phyloP scores from a whole-genome alignment of 2,888 invertebrate species.

The Drosophila kokeensis region DNA sequence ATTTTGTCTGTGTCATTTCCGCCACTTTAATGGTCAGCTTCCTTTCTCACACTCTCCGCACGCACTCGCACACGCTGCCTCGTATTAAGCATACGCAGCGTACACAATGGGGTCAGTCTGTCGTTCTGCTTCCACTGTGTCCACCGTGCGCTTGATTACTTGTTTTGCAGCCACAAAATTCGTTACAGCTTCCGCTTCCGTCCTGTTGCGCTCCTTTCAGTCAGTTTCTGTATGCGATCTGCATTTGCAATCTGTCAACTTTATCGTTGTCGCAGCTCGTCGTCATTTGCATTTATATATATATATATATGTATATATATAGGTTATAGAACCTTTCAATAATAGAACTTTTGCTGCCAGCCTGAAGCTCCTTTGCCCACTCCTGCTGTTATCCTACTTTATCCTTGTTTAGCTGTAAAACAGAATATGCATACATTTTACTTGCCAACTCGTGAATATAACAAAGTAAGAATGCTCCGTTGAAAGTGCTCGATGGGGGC shows the following conservation, averaged over 20 bases:
- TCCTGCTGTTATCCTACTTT: background rate
- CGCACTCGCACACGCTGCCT: constrained; percentile 9
- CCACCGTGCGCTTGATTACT: constrained; percentile 55
- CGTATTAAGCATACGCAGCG: constrained; percentile 61
- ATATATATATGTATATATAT: constrained; percentile 2
- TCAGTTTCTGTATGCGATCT: constrained; percentile 56
- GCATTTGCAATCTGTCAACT: constrained; percentile 74
- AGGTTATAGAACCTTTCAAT: constrained; percentile 23
- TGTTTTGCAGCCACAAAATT: constrained; percentile 52
- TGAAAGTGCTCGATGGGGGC: background rate
- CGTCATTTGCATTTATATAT: constrained; percentile 27
- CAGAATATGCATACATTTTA: constrained; percentile 52
- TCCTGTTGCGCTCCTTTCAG: constrained; percentile 3
- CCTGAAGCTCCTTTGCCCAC: background rate
- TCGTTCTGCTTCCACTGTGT: background rate
- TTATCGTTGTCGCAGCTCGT: constrained; percentile 45
- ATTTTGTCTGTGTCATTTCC: constrained; percentile 79
- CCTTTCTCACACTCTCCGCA: constrained; percentile 7
- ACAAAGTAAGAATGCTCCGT: background rate
- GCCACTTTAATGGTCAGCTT: constrained; percentile 66
- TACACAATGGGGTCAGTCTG: constrained; percentile 26
- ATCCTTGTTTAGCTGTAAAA: constrained; percentile 39
- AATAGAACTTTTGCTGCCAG: constrained; percentile 20
- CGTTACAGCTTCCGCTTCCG: constrained; percentile 17
- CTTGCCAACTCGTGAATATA: constrained; percentile 40